Evolutionary conservation across 2,888 invertebrate genomes (phyloP).

Genomic region (Drosophila greeni): DNA sequence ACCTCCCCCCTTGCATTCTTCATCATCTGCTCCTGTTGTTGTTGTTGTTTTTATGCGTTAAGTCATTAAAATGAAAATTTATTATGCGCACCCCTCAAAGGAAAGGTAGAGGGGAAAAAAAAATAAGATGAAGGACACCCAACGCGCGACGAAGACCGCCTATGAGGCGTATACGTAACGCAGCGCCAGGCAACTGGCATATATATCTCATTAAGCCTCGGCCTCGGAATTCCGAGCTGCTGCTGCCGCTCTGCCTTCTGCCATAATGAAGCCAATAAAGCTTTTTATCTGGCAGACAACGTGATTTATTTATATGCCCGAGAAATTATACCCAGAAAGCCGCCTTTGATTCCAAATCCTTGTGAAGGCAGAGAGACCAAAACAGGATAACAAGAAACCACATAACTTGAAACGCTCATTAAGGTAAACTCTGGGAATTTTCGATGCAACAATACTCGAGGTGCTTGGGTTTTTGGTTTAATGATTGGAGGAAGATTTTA

Average conservation of each 20-base stretch:
- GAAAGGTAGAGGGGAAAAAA: constrained; percentile 10
- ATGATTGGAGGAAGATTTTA: background rate
- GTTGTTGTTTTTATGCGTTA: constrained; percentile 61
- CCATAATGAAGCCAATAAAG: constrained; percentile 70
- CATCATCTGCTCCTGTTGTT: constrained; percentile 19
- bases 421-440: background rate
- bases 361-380: background rate
- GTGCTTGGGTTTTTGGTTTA: background rate
- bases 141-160: constrained; percentile 40
- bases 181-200: constrained; percentile 29
- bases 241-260: constrained; percentile 15
- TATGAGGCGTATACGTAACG: constrained; percentile 59
- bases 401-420: constrained; percentile 22
- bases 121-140: constrained; percentile 34
- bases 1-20: constrained; percentile 28
- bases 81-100: constrained; percentile 58
- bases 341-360: constrained; percentile 60
- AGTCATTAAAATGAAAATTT: constrained; percentile 76
- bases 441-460: background rate
- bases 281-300: constrained; percentile 68
- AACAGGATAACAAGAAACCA: constrained; percentile 2
- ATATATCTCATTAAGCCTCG: constrained; percentile 64
- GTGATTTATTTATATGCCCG: constrained; percentile 66
- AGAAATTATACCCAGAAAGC: constrained; percentile 61
- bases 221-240: constrained; percentile 29